Evolutionary conservation across 2,888 invertebrate genomes (phyloP), one percentile per base, ranked within the genome.

Genomic region (Chrysolina haemoptera): DNA sequence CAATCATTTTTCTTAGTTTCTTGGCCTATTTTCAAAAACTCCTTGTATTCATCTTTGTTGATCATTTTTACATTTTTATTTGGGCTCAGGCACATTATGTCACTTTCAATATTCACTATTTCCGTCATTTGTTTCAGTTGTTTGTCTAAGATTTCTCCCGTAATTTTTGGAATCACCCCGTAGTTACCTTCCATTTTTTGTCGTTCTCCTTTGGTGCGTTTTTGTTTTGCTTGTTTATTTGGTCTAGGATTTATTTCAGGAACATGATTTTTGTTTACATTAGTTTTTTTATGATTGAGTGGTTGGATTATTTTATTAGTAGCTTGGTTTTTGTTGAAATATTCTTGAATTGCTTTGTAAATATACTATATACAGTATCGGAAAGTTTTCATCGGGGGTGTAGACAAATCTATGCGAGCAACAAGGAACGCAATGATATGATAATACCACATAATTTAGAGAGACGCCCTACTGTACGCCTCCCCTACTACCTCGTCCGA

Each of bases 41-140:
- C 12, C 16, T n/a, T 11, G 20, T 53, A 16, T 53, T 53, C 16
- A 16, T 11, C 16, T 1, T 53, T 53, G 27, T 27, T 27, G 27
- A 3, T 53, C 55, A 1, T 16, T n/a, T 4, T 53, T 53, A 53
- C 55, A 53, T 20, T 53, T 53, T 53, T 53, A 53, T 53, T 53
- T 53, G 55, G 6, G 55, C 12, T 11, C 55, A 1, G 3, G 55
- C 55, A 53, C 9, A 12, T 14, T 53, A 20, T 53, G 55, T 53
- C 55, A 53, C 16, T 53, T 53, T 53, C 55, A 53, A 53, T 53
- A 53, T 53, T 53, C 10, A 53, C 16, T 12, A 43, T 43, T 43
- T 43, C 43, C 8, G 8, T 43, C 43, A 43, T 43, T 43, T 43
- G 43, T 43, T 53, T 53, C 16, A 12, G 55, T 53, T 53, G 55